Evolutionary conservation across 2,797 vertebrate genomes (phyloP).

Genomic region (Chromis chromis): DNA sequence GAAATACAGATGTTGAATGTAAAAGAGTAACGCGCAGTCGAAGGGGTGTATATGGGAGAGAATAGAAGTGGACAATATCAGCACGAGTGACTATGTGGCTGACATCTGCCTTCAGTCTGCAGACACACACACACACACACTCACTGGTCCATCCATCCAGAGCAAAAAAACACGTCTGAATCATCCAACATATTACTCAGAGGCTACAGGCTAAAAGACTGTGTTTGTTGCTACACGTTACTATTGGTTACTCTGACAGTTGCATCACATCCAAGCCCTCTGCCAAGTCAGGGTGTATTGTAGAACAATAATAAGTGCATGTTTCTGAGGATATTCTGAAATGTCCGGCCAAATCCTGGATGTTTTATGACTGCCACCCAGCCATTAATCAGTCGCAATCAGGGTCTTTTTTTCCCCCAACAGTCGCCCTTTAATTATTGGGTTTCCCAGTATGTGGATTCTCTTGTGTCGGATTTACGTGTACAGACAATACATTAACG

Average conservation of each 20-base stretch:
- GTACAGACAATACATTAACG: constrained; percentile 2
- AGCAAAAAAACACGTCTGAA: constrained; percentile 47
- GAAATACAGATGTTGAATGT: constrained; percentile 24
- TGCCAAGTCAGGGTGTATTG: constrained; percentile 54
- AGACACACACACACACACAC: constrained; percentile 21
- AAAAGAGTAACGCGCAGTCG: background rate
- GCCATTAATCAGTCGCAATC: constrained; percentile 19
- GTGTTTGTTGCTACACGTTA: constrained; percentile 74
- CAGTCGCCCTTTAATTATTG: constrained; percentile 5
- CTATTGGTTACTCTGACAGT: constrained; percentile 69
- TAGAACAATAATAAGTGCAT: constrained; percentile 50
- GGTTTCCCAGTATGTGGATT: background rate
- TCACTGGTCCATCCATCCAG: constrained; percentile 37
- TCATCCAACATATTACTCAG: constrained; percentile 70
- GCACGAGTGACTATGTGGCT: constrained; percentile 47
- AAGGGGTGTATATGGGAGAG: constrained; percentile 28
- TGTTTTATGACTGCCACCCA: constrained; percentile 2
- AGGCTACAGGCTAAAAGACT: constrained; percentile 60
- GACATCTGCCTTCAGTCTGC: constrained; percentile 41
- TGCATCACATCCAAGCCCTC: constrained; percentile 56
- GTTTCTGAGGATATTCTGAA: constrained; percentile 21
- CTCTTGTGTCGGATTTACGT: background rate
- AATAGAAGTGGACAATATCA: constrained; percentile 38
- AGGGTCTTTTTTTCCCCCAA: background rate
- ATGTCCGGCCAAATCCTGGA: constrained; percentile 23